Percentiles rank a stretch among this genome's conserved stretches.
Evolutionary conservation across 2,113 vertebrate species (phyloP).

Genomic region (Ochotona princeps): DNA sequence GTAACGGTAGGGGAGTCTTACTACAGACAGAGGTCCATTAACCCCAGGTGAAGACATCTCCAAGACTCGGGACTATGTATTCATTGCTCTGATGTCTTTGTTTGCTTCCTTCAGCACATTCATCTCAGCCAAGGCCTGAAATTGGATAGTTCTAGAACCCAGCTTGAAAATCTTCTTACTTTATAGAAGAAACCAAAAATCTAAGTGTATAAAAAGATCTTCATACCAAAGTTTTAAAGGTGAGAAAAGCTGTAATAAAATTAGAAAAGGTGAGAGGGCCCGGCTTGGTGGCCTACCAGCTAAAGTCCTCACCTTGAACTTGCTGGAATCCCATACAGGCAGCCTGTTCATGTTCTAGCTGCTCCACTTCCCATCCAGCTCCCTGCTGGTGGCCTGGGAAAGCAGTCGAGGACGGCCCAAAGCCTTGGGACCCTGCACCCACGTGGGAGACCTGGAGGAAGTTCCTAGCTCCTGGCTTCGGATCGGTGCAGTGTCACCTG

Average conservation of each 20-base stretch:
- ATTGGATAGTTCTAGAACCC: neutral
- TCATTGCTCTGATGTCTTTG: neutral
- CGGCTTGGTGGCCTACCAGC: too few relatives aligned
- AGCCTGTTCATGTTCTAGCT: too few relatives aligned
- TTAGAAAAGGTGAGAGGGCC: neutral
- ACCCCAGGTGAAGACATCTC: slow-evolving; percentile 19
- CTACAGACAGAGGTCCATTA: neutral
- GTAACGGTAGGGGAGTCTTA: neutral
- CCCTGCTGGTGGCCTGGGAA: too few relatives aligned
- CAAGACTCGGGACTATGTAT: slow-evolving; percentile 21
- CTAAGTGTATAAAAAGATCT: neutral
- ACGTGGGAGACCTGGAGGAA: too few relatives aligned
- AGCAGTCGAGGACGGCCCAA: too few relatives aligned
- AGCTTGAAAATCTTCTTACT: neutral
- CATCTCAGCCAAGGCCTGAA: neutral
- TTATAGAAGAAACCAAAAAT: neutral
- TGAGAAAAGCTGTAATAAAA: neutral
- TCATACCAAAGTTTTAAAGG: neutral
- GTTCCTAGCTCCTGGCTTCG: too few relatives aligned
- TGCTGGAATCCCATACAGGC: too few relatives aligned
- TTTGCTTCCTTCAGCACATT: slow-evolving; percentile 5
- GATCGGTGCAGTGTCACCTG: too few relatives aligned
- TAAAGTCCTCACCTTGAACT: too few relatives aligned
- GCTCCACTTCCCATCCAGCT: too few relatives aligned
- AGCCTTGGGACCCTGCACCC: too few relatives aligned